Base-by-base conservation (phyloP, 1,140 invertebrate species). In the Argopecten irradians region DNA sequence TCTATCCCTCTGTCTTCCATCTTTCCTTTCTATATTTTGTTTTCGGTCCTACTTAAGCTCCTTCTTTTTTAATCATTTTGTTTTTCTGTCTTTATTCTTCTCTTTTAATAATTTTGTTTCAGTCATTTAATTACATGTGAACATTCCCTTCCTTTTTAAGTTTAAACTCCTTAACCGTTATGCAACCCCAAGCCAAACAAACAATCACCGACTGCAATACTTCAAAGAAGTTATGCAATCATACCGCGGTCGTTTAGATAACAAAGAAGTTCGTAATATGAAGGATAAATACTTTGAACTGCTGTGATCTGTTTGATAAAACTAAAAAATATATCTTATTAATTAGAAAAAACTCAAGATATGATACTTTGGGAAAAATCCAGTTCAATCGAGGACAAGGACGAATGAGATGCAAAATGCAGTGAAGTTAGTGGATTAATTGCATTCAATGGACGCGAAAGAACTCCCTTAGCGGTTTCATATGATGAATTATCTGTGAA, bases 221-320 rank as follows among this genome's bases (percentile, higher is more conserved):
- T 28, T 71, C 55, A 71, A 71, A 71, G 55, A 71, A n/a, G 28
- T 71, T n/a, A n/a, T n/a, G n/a, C n/a, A 71, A 71, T 71, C 55
- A 71, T 28, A 28, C n/a, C 2, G n/a, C 55, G 16, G 55, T 71
- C 55, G 5, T 28, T n/a, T 5, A 71, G 55, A 71, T 28, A 28
- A 1, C 28, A 28, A 71, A n/a, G 55, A 71, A 71, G 13, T n/a
- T 71, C 14, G 5, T 28, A 28, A 28, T 71, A 16, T 5, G 55
- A 71, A 28, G n/a, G 55, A 71, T 71, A 71, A 11, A 71, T 28
- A 71, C 43, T 46, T 46, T 71, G 55, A 28, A 71, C 55, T 28
- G 16, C 16, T 11, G 5, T 16, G 22, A 71, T 71, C 22, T 71
- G 55, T 71, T 46, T 28, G 55, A 71, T 71, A 16, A 71, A 1